A percentile compares a stretch with the other conserved stretches of the same genome.
Conservation (phyloP, 2,797 vertebrate genomes). For the Ispidina picta region DNA sequence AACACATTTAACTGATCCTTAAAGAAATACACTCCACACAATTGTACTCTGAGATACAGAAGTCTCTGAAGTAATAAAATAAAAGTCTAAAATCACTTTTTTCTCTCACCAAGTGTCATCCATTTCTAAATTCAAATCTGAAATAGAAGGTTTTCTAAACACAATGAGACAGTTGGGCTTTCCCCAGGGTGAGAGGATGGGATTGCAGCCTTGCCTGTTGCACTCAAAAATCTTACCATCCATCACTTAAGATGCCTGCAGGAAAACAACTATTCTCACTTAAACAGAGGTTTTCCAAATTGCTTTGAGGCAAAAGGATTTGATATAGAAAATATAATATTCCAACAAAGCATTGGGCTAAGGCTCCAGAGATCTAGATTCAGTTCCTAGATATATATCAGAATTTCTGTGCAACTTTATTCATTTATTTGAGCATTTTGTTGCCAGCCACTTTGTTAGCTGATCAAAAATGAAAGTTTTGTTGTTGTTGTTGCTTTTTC, state of each 20-base stretch:
- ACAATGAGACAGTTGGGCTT: not conserved
- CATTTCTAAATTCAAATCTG: not conserved
- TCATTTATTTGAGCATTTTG: not conserved
- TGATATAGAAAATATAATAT: not conserved
- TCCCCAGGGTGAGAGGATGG: not conserved
- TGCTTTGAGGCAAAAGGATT: not conserved
- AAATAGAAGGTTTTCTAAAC: not conserved
- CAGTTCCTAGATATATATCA: not conserved
- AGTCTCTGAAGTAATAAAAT: not conserved
- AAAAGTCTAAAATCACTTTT: not conserved
- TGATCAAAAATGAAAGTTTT: not conserved
- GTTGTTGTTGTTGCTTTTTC: not conserved
- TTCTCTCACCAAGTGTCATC: not conserved
- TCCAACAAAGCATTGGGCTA: not conserved
- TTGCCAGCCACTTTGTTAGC: not conserved
- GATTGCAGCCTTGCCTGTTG: not conserved
- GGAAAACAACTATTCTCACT: not conserved
- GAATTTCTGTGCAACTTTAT: not conserved
- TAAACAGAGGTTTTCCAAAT: not conserved
- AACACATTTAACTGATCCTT: not conserved
- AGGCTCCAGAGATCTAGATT: not conserved
- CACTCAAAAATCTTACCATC: not conserved
- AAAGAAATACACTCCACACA: not conserved
- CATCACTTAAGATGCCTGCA: not conserved
- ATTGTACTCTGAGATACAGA: not conserved